Percentiles rank a stretch among this genome's conserved stretches.
Conservation (phyloP, 2,797 vertebrate species). For the Merluccius polli region DNA sequence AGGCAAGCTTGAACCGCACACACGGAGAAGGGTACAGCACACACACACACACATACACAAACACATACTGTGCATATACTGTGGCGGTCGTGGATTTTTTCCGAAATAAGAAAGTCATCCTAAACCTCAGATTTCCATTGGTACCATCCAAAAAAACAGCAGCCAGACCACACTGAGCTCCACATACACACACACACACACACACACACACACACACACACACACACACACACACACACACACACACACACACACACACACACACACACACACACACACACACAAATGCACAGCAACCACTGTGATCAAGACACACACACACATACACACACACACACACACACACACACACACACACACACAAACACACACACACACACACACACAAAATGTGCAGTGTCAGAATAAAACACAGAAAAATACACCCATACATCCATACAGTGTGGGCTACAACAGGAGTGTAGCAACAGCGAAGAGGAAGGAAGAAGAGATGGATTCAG, state of each 20-base stretch:
- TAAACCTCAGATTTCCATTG: slow-evolving; percentile 65
- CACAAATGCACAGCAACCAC: no score
- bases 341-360: slow-evolving; percentile 36
- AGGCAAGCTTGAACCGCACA: slow-evolving; percentile 5
- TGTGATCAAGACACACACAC: not conserved
- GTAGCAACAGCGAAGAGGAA: not conserved
- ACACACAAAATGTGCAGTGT: slow-evolving; percentile 4
- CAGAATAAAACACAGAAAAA: not conserved
- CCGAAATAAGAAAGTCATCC: slow-evolving; percentile 64
- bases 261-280: no score
- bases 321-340: slow-evolving; percentile 31
- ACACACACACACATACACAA: slow-evolving; percentile 44
- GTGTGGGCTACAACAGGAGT: not conserved
- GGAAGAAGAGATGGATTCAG: not conserved
- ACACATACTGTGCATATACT: slow-evolving; percentile 32
- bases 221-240: slow-evolving; percentile 33
- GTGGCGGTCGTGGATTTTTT: slow-evolving; percentile 52
- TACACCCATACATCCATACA: slow-evolving; percentile 4
- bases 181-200: slow-evolving; percentile 12
- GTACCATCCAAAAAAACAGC: slow-evolving; percentile 43
- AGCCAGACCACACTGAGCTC: slow-evolving; percentile 10
- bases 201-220: slow-evolving; percentile 32
- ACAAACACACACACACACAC: slow-evolving; percentile 28
- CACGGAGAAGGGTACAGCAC: slow-evolving; percentile 18
- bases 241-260: no score